A percentile compares a stretch with the other conserved stretches of the same genome.
These are phyloP conservation scores for Xestia rhomboidea DNA, from an alignment of 2,888 invertebrate species.

Conservation along the genomic window DNA sequence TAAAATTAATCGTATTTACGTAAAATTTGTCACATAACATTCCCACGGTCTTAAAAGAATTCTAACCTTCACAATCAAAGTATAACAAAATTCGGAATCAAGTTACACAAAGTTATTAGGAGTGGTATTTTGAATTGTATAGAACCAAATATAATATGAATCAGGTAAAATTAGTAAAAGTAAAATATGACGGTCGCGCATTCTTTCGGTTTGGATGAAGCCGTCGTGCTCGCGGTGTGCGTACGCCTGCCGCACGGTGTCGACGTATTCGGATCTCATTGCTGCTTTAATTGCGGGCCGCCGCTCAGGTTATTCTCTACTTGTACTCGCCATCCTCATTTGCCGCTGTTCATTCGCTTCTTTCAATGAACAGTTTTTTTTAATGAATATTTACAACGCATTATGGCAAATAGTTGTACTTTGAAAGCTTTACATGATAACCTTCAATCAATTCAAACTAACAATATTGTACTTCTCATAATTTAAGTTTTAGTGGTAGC, in stretches of 20 bases:
- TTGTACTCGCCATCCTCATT: slow-evolving; percentile 72
- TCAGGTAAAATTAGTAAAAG: slow-evolving; percentile 1
- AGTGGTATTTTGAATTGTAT: slow-evolving; percentile 24
- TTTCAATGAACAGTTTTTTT: slow-evolving; percentile 37
- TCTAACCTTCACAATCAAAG: slow-evolving; percentile 9
- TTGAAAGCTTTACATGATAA: slow-evolving; percentile 40
- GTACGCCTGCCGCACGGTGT: slow-evolving; percentile 50
- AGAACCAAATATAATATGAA: slow-evolving; percentile 22
- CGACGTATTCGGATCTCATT: slow-evolving; percentile 74
- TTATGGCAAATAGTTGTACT: slow-evolving; percentile 51
- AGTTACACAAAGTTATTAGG: slow-evolving; percentile 19
- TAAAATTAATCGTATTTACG: slow-evolving; percentile 21
- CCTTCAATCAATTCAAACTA: slow-evolving; percentile 71
- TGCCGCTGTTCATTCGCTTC: slow-evolving; percentile 63
- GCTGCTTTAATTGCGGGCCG: slow-evolving; percentile 70
- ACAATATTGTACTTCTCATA: slow-evolving; percentile 90
- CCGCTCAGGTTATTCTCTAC: slow-evolving; percentile 68
- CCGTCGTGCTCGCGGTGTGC: slow-evolving; percentile 26
- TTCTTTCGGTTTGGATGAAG: slow-evolving; percentile 53
- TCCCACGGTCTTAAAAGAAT: slow-evolving; percentile 40
- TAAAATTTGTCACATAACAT: slow-evolving; percentile 52
- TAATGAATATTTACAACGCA: slow-evolving; percentile 38
- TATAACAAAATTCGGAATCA: slow-evolving; percentile 25
- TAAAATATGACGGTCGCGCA: slow-evolving; percentile 44
- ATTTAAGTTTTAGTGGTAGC: slow-evolving; percentile 66